phyloP scores from a whole-genome alignment of 23 tunicate species.

The Oikopleura dioica region DNA sequence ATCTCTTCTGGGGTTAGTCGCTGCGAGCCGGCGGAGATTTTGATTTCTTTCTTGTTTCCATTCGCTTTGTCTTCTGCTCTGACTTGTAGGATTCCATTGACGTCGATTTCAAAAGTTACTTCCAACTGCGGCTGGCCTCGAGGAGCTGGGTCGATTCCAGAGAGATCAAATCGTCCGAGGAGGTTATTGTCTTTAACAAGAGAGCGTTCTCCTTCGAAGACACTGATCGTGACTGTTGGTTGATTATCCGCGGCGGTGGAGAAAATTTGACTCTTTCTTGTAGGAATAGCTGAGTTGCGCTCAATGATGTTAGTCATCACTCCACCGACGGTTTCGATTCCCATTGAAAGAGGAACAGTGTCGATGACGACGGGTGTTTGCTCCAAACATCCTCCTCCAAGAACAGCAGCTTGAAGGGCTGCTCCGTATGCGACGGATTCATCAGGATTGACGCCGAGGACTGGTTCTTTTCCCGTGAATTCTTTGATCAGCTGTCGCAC shows the following conservation, averaged over 20 bases:
- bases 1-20: constrained; percentile 74
- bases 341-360: constrained; percentile 79
- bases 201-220: constrained; percentile 62
- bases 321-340: constrained; percentile 98
- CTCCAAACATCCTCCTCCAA: constrained; percentile 26
- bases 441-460: constrained; percentile 84
- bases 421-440: constrained; percentile 98
- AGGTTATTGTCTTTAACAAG: constrained; percentile 91
- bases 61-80: constrained; percentile 95
- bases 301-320: constrained; percentile 88
- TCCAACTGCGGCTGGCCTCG: constrained; percentile 92
- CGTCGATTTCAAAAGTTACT: constrained; percentile 93
- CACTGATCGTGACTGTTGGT: constrained; percentile 61
- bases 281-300: constrained; percentile 90
- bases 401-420: constrained; percentile 81
- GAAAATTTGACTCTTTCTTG: constrained; percentile 86
- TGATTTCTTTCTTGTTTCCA: constrained; percentile 88
- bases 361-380: constrained; percentile 50
- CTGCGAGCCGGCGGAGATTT: constrained; percentile 66
- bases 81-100: constrained; percentile 73
- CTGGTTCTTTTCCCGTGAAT: constrained; percentile 68
- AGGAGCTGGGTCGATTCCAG: constrained; percentile 92
- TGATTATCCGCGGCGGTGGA: constrained; percentile 97
- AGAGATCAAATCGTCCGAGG: constrained; percentile 79
- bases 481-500: constrained; percentile 63